These are phyloP conservation scores for Platynereis dumerilii DNA, from an alignment of 2,888 invertebrate species.

Conservation along the genomic window DNA sequence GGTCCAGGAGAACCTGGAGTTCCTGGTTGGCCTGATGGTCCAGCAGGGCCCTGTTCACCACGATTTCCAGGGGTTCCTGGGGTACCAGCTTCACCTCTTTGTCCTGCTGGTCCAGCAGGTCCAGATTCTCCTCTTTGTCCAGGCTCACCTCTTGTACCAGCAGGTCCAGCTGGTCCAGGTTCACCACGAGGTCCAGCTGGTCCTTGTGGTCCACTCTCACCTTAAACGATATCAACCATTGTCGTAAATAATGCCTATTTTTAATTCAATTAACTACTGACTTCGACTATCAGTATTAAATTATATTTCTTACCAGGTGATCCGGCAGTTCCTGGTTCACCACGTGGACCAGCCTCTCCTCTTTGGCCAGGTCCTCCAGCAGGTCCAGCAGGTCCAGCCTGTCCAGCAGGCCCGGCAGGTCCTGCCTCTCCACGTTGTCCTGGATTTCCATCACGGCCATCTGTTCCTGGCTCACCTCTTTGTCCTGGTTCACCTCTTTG, in stretches of 20 bases:
- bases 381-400: constrained; percentile 30
- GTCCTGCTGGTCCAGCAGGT: constrained; percentile 4
- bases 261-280: no score
- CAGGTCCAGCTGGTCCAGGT: constrained; percentile 21
- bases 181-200: constrained; percentile 28
- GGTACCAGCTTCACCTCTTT: constrained; percentile 19
- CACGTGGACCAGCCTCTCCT: constrained; percentile 17
- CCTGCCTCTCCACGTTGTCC: constrained; percentile 21
- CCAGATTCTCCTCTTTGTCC: constrained; percentile 12
- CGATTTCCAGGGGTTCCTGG: constrained; percentile 15
- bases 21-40: constrained; percentile 12
- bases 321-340: constrained; percentile 22
- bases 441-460: constrained; percentile 18
- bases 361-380: constrained; percentile 29
- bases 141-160: constrained; percentile 12
- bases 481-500: constrained; percentile 23
- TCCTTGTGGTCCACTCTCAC: constrained; percentile 29
- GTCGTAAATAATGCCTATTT: no score
- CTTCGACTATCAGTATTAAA: no score
- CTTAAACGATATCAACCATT: constrained; percentile 3
- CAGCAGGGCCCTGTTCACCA: constrained; percentile 21
- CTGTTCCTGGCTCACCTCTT: constrained; percentile 11
- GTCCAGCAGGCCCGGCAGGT: constrained; percentile 24
- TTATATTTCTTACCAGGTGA: neutral
- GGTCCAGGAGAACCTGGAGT: constrained; percentile 15